These are phyloP conservation scores for Oreotrochilus melanogaster DNA, from an alignment of 2,113 vertebrate species.

Conservation along the genomic window DNA sequence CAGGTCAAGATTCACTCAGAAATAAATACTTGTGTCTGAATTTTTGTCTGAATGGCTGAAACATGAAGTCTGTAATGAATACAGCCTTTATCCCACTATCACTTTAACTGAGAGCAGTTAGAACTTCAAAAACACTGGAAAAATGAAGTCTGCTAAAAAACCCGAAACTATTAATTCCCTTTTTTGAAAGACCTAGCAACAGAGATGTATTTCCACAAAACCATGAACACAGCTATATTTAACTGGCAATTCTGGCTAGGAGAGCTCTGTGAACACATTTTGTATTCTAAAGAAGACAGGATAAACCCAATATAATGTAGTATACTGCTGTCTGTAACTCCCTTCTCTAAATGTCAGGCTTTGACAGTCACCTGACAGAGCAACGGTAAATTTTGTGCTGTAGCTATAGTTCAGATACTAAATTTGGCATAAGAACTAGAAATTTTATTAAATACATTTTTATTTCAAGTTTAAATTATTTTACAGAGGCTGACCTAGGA, in stretches of 20 bases:
- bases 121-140: background rate
- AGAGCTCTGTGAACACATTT: background rate
- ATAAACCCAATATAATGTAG: background rate
- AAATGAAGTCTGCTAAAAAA: background rate
- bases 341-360: background rate
- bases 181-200: background rate
- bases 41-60: background rate
- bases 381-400: background rate
- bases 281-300: background rate
- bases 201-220: background rate
- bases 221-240: background rate
- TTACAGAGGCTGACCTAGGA: background rate
- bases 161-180: background rate
- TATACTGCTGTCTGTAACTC: background rate
- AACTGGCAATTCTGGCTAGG: background rate
- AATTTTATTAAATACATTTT: background rate
- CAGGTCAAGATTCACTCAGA: background rate
- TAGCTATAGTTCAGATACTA: background rate
- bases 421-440: background rate
- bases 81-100: background rate
- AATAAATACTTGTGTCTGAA: background rate
- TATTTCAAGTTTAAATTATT: background rate
- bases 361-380: background rate
- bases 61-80: background rate
- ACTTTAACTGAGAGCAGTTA: background rate